Conservation (phyloP, 2,113 vertebrate genomes). For the Nipponia nippon region DNA sequence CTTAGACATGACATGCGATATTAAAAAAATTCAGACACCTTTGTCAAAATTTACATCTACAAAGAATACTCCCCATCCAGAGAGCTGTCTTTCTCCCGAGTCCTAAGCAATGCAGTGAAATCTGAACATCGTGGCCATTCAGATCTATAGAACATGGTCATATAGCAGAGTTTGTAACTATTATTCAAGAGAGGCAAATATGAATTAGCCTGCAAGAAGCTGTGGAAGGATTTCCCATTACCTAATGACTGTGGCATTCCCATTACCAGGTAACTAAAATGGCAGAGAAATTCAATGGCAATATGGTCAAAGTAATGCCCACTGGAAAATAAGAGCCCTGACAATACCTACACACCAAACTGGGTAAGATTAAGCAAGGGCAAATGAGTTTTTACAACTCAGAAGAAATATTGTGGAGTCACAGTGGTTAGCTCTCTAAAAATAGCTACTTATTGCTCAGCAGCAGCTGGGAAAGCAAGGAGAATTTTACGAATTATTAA, state of each 20-base stretch:
- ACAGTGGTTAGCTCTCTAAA: slow-evolving; percentile 26
- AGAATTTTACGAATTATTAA: slow-evolving; percentile 36
- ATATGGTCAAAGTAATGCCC: neutral
- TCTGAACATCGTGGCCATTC: neutral
- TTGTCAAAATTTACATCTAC: neutral
- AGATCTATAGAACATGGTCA: neutral
- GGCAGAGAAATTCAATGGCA: neutral
- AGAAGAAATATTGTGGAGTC: neutral
- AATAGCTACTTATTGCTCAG: slow-evolving; percentile 34
- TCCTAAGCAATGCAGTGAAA: neutral
- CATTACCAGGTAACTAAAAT: neutral
- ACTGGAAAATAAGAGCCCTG: neutral
- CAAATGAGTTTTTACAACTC: slow-evolving; percentile 11
- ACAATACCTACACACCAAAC: neutral
- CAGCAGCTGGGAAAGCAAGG: slow-evolving; percentile 19
- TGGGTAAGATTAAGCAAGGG: neutral
- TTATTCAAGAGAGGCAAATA: neutral
- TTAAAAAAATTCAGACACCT: neutral
- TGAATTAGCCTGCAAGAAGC: neutral
- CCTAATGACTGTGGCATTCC: neutral
- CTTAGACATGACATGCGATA: neutral
- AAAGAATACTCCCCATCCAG: neutral
- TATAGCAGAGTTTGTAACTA: neutral
- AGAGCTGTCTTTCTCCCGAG: neutral
- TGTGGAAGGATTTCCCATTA: neutral